A percentile compares a stretch with the other conserved stretches of the same genome.
phyloP scores from a whole-genome alignment of 2,797 vertebrate species.

The Borostomias antarcticus region DNA sequence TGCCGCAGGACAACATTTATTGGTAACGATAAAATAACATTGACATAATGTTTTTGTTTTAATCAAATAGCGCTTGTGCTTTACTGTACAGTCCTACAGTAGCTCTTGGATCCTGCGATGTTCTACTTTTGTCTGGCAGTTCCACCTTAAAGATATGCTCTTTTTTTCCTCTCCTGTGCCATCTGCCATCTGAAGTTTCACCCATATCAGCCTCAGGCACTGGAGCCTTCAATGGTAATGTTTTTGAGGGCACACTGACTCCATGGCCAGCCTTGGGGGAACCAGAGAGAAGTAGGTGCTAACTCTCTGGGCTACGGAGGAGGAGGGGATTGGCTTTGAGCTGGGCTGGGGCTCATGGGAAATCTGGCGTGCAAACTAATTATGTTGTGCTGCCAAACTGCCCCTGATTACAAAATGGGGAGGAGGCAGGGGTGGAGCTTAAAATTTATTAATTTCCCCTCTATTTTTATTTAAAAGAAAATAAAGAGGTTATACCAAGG shows the following conservation, averaged over 20 bases:
- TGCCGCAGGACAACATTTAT: slow-evolving; percentile 64
- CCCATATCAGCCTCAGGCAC: slow-evolving; percentile 75
- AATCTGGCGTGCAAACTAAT: slow-evolving; percentile 81
- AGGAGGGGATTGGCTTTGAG: slow-evolving; percentile 72
- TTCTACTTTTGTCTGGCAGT: slow-evolving; percentile 72
- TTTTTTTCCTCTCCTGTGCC: slow-evolving; percentile 65
- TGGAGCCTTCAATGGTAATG: slow-evolving; percentile 70
- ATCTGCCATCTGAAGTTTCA: slow-evolving; percentile 82
- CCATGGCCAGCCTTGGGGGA: slow-evolving; percentile 72
- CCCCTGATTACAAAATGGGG: slow-evolving; percentile 75
- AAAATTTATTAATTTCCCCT: slow-evolving; percentile 71
- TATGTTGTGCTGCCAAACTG: slow-evolving; percentile 74
- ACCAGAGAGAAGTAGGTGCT: slow-evolving; percentile 81
- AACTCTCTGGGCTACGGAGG: slow-evolving; percentile 77
- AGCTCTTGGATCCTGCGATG: slow-evolving; percentile 67
- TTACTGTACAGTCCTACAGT: slow-evolving; percentile 71
- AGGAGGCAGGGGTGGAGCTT: slow-evolving; percentile 68
- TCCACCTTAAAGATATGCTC: slow-evolving; percentile 74
- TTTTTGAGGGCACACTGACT: slow-evolving; percentile 75
- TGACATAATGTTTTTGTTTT: slow-evolving; percentile 63
- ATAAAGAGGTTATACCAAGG: slow-evolving; percentile 60
- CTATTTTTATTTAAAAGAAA: slow-evolving; percentile 59
- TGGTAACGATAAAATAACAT: slow-evolving; percentile 52
- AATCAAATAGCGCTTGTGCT: slow-evolving; percentile 49
- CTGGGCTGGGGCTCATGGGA: slow-evolving; percentile 78